A percentile compares a stretch with the other conserved stretches of the same genome.
Evolutionary conservation across 2,888 invertebrate genomes (phyloP).

Genomic region (Drosophila mimetica): DNA sequence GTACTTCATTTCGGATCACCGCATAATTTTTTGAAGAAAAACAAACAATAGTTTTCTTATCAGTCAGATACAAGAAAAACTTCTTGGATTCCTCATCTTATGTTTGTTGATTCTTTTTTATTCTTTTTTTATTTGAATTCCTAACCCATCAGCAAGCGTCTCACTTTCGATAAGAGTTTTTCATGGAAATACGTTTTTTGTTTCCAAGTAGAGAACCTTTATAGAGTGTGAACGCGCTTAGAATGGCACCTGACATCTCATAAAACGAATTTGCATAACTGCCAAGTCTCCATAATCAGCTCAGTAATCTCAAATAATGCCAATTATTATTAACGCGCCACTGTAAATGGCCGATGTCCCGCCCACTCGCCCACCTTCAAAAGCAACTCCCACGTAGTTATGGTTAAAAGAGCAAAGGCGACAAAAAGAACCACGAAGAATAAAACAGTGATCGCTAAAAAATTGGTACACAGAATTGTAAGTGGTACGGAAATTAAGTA

Average conservation of each 20-base stretch:
- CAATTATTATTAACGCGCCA: slow-evolving; percentile 40
- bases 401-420: slow-evolving; percentile 27
- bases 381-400: slow-evolving; percentile 42
- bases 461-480: not conserved
- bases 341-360: slow-evolving; percentile 27
- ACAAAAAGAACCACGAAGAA: slow-evolving; percentile 20
- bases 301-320: slow-evolving; percentile 30
- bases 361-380: slow-evolving; percentile 28
- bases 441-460: slow-evolving; percentile 15
- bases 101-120: slow-evolving; percentile 7
- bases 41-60: slow-evolving; percentile 28
- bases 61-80: slow-evolving; percentile 1
- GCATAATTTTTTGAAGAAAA: slow-evolving; percentile 11
- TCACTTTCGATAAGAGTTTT: slow-evolving; percentile 27
- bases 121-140: slow-evolving; percentile 15
- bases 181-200: slow-evolving; percentile 7
- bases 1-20: not conserved
- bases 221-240: slow-evolving; percentile 3
- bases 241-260: slow-evolving; percentile 44
- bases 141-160: not conserved
- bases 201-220: not conserved
- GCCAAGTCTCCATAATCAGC: slow-evolving; percentile 25
- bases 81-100: not conserved
- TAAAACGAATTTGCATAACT: slow-evolving; percentile 35
- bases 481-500: no score